These are phyloP conservation scores for Andrena chrysosceles DNA, from an alignment of 2,888 invertebrate species.

Conservation along the genomic window DNA sequence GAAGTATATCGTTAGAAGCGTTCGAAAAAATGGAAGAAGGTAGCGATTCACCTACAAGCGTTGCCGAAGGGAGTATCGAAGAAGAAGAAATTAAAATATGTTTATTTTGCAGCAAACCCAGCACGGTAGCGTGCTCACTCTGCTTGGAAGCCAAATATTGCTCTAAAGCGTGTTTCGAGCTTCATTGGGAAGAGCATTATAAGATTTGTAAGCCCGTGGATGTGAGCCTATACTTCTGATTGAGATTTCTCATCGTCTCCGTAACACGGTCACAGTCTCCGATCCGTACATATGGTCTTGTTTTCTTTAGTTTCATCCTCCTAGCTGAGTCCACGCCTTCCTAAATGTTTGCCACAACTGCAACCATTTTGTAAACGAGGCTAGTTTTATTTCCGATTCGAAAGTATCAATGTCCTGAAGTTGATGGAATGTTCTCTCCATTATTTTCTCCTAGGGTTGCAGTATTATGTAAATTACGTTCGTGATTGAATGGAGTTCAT, in stretches of 20 bases:
- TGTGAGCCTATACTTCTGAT: slow-evolving; percentile 10
- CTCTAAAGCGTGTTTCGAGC: slow-evolving; percentile 62
- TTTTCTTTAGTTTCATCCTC: too few relatives aligned
- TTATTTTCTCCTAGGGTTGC: neutral
- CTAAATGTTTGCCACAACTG: too few relatives aligned
- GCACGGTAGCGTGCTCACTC: slow-evolving; percentile 64
- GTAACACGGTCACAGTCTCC: neutral
- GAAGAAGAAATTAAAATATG: slow-evolving; percentile 54
- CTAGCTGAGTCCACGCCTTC: too few relatives aligned
- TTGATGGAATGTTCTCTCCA: neutral
- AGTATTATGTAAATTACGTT: neutral
- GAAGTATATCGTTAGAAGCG: slow-evolving; percentile 54
- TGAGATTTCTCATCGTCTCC: neutral
- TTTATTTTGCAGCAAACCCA: slow-evolving; percentile 62
- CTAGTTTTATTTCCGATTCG: neutral
- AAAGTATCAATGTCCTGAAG: neutral
- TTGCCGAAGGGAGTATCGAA: slow-evolving; percentile 13
- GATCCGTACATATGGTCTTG: neutral
- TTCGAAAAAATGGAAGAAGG: slow-evolving; percentile 37
- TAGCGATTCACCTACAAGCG: neutral
- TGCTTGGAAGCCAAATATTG: slow-evolving; percentile 74
- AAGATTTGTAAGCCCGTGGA: slow-evolving; percentile 60
- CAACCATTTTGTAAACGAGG: too few relatives aligned
- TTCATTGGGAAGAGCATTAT: slow-evolving; percentile 71
- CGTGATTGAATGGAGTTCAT: neutral